Evolutionary conservation across 2,797 vertebrate genomes (phyloP), one percentile per base, ranked within the genome.

Genomic region (Sciurus vulgaris): DNA sequence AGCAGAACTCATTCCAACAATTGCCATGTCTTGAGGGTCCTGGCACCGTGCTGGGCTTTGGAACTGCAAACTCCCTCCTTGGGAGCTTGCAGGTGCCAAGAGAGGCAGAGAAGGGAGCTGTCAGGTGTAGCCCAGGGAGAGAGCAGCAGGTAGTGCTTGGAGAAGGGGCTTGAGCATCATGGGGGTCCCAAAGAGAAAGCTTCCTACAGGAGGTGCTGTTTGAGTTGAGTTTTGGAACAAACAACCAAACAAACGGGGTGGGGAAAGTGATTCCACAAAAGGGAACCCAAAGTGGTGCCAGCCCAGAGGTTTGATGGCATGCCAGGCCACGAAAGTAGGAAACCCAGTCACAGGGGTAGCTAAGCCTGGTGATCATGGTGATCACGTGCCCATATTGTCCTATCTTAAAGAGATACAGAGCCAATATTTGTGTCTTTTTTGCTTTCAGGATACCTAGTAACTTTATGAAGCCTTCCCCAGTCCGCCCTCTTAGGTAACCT

Each of bases 311-410:
- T n/a, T n/a, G 51, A 7, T 28, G 63, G 49, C 30, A 7, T 1
- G 1, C 26, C 1, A 3, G 72, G 24, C 73, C 65, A 38, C 10
- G 13, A 18, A 2, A 35, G 13, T 44, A 51, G 28, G 83, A n/a
- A 70, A 56, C 49, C 35, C 7, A 4, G 3, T 11, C 22, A 7
- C 14, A 26, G 73, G 47, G 20, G 22, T 9, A 49, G 11, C 2
- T 4, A n/a, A 61, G n/a, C 3, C 33, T 1, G 0, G n/a, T n/a
- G 67, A 41, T 14, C 44, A 4, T 2, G 59, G 59, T 11, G 59
- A 61, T 61, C 24, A 61, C 24, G 1, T 14, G 6, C 3, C 38
- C 6, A 11, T 72, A 0, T 74, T 44, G 28, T n/a, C 89, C 44
- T 38, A 13, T 20, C 72, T 89, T 89, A 35, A 73, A 56, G 4